Percentiles rank a stretch among this genome's conserved stretches.
Conservation (phyloP, 2,797 vertebrate species). For the Zonotrichia albicollis region DNA sequence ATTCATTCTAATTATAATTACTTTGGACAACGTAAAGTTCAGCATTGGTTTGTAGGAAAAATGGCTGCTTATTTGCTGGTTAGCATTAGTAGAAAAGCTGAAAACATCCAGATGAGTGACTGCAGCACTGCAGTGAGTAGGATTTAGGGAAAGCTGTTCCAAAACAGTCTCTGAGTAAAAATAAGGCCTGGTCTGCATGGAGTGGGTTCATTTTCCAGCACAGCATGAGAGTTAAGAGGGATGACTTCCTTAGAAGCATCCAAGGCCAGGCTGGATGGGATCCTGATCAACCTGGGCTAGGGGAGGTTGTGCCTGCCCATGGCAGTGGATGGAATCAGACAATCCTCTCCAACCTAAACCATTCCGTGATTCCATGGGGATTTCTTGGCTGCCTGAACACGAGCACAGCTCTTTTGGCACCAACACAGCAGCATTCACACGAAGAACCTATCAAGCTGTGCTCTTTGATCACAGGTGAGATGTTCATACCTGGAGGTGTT, state of each 20-base stretch:
- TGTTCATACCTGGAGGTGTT: neutral
- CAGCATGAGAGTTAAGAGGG: rapidly evolving
- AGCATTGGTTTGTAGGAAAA: neutral
- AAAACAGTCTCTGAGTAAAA: neutral
- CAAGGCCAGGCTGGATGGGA: neutral
- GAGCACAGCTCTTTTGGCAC: rapidly evolving
- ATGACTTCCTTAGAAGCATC: neutral
- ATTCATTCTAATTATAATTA: neutral
- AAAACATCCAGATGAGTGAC: neutral
- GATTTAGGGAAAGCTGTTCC: neutral
- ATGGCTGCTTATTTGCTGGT: neutral
- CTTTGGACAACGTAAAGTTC: neutral
- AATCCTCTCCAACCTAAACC: neutral
- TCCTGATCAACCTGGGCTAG: neutral
- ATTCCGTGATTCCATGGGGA: neutral
- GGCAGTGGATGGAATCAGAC: neutral
- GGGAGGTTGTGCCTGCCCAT: neutral
- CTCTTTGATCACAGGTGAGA: neutral
- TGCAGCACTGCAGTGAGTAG: neutral
- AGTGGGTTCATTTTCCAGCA: neutral
- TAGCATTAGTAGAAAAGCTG: neutral
- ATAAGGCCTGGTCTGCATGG: neutral
- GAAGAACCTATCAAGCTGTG: neutral
- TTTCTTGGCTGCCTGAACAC: rapidly evolving
- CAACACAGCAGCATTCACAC: neutral